Evolutionary conservation across 2,797 vertebrate species (phyloP), one percentile per base, ranked within the genome.

Genomic region (Novumbra hubbsi): DNA sequence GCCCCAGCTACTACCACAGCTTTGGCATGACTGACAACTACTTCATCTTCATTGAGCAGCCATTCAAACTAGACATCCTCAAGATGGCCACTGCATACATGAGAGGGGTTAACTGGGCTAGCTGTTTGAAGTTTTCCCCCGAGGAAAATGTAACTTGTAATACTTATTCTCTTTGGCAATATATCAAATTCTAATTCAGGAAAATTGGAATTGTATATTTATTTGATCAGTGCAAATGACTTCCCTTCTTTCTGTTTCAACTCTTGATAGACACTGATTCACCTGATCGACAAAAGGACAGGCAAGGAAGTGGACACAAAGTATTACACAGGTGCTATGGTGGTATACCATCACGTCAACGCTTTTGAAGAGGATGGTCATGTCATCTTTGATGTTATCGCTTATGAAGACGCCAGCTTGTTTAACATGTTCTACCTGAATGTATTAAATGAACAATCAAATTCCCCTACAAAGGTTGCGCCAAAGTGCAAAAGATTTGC

Each of bases 1-100:
- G 88, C 1, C 98, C 96, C 19, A 97, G 96, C 92, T 99, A 98
- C 89, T 96, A 95, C 84, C 97, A 99, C 88, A 99, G 97, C 90
- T 99, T 99, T 27, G 96, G 96, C 52, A 86, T 98, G 86, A 95
- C 95, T 0, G 95, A 97, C 57, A 97, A 96, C 88, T 97, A 96
- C 84, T 83, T 98, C 62, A 34, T 99, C 81, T 97, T 99, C 67
- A 71, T 98, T 0, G 98, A 99, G 86, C 96, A 96, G 88, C 97
- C 98, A 0, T 92, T 97, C 72, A 97, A 91, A 87, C 75, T 99
- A 85, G 96, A 99, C 82, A 96, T 99, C 80, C 34, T 97, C 75
- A 97, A 93, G 91, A 91, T 98, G 96, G 94, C 97, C 65, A 98
- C 96, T 0, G 96, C 98, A 0, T 99, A 98, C 84, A 86, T 98